Evolutionary conservation across 1,140 invertebrate genomes (phyloP).

Genomic region (Ganaspis sp.): DNA sequence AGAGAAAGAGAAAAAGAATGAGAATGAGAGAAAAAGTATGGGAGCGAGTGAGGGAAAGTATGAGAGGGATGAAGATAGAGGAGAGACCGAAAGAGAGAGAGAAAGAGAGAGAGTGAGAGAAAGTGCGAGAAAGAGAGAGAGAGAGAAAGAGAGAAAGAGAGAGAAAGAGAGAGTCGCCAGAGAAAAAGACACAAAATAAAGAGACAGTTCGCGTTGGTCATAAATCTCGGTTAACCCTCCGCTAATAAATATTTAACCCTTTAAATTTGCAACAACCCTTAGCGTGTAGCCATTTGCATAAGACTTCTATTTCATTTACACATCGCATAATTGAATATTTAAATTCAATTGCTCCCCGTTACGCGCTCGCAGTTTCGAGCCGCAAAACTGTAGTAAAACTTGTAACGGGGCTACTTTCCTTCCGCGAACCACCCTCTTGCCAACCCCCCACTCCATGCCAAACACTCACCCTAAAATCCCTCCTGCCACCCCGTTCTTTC

Average conservation of each 20-base stretch:
- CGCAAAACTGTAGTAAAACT: conserved; percentile 78
- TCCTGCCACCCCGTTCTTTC: conserved; percentile 28
- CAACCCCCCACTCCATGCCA: conserved; percentile 36
- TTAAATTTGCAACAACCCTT: conserved; percentile 77
- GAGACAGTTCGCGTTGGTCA: conserved; percentile 49
- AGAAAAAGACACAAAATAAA: background rate
- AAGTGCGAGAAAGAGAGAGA: background rate
- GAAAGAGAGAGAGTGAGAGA: too few species aligned
- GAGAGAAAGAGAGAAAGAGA: background rate
- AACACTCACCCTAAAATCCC: conserved; percentile 32
- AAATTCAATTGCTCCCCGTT: conserved; percentile 77
- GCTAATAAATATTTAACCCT: conserved; percentile 78
- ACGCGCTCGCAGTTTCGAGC: conserved; percentile 74
- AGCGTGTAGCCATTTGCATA: conserved; percentile 78
- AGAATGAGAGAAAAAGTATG: too few species aligned
- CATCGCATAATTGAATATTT: conserved; percentile 79
- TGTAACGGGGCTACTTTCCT: conserved; percentile 76
- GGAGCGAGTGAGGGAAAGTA: too few species aligned
- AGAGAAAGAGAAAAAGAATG: too few species aligned
- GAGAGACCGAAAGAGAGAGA: too few species aligned
- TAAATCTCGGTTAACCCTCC: conserved; percentile 75
- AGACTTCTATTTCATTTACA: conserved; percentile 81
- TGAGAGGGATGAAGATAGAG: too few species aligned
- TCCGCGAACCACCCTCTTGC: conserved; percentile 60
- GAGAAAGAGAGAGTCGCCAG: background rate